Evolutionary conservation across 2,113 vertebrate species (phyloP), one percentile per base, ranked within the genome.

Genomic region (Sinocyclocheilus grahami): DNA sequence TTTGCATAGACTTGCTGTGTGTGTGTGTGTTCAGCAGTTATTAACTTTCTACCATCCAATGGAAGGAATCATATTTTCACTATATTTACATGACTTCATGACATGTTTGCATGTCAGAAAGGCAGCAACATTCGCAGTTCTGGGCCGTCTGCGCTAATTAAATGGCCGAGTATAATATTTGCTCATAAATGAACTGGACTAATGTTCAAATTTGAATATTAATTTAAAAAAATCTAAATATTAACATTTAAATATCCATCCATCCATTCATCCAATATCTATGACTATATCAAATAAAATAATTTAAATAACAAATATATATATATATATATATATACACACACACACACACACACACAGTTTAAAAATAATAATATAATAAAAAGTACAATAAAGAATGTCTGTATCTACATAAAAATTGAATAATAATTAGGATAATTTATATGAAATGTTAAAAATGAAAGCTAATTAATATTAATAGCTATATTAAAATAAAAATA

Each of bases 1-100:
- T 89, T 89, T 89, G 87, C 86, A 90, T 67, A 87, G 78, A 88
- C 14, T 76, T 48, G 22, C n/a, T 33, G 30, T 75, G 24, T 48
- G 72, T 75, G 72, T 48, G 72, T 27, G 27, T 48, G 72, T 75
- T 75, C 2, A 75, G 48, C 42, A 24, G 42, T 75, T 75, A 75
- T 74, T 72, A 39, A 39, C 37, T 74, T 74, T 74, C 10, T n/a
- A 74, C 71, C 39, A 46, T 46, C 37, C 8, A 74, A 42, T 46
- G 10, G 2, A 74, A 46, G 6, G 11, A 46, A 46, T 74, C 71
- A 74, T n/a, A 74, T 74, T 74, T 74, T n/a, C 18, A n/a, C 18
- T 72, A 11, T 12, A n/a, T 71, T 2, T 20, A 5, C 27, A 71
- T 18, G 30, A 30, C 30, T 30, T 30, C 30, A 30, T 30, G 67